Evolutionary conservation across 2,888 invertebrate species (phyloP).

Genomic region (Ecliptopera silaceata): DNA sequence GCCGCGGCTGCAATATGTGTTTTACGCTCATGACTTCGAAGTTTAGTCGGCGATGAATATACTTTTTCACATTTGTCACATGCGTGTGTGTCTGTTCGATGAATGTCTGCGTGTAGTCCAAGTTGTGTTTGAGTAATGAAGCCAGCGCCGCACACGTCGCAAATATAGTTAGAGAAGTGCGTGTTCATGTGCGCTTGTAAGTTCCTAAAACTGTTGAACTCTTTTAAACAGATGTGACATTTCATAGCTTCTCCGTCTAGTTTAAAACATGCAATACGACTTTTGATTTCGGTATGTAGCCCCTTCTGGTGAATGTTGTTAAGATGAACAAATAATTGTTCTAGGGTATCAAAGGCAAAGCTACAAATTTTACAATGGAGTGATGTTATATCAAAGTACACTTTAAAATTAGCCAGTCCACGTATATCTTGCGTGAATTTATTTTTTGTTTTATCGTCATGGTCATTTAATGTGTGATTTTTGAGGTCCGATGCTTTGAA

Average conservation of each 20-base stretch:
- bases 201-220: constrained; percentile 50
- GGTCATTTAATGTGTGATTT: constrained; percentile 45
- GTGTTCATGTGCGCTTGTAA: constrained; percentile 57
- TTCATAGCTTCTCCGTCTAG: constrained; percentile 44
- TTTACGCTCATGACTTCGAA: constrained; percentile 6
- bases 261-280: constrained; percentile 53
- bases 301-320: constrained; percentile 42
- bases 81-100: constrained; percentile 21
- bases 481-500: constrained; percentile 53
- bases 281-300: constrained; percentile 44
- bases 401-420: constrained; percentile 33
- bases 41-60: constrained; percentile 4
- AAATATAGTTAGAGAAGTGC: constrained; percentile 56
- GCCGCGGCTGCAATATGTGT: constrained; percentile 1
- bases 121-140: constrained; percentile 54
- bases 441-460: constrained; percentile 23
- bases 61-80: constrained; percentile 25
- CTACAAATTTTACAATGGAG: constrained; percentile 56
- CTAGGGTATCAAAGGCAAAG: constrained; percentile 34
- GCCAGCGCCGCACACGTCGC: constrained; percentile 51
- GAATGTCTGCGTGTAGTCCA: constrained; percentile 55
- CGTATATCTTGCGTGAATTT: constrained; percentile 22
- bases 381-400: constrained; percentile 61
- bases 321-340: constrained; percentile 47
- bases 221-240: constrained; percentile 49